Evolutionary conservation across 1,140 invertebrate genomes (phyloP).

Genomic region (Temnothorax nylanderi): DNA sequence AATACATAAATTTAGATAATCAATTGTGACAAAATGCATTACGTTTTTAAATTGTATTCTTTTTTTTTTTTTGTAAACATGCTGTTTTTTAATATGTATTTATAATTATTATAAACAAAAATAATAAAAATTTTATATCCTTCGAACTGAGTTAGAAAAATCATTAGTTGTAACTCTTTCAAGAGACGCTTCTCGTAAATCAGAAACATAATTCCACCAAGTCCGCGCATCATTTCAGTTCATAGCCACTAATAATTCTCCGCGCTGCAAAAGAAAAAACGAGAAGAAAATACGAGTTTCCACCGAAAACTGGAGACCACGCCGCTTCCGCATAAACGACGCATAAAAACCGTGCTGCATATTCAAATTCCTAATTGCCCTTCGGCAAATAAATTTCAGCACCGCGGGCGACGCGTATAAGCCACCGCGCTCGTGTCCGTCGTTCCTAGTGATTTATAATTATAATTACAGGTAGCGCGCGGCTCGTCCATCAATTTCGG

Average conservation of each 20-base stretch:
- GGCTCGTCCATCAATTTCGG: constrained; percentile 79
- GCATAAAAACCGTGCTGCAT: constrained; percentile 60
- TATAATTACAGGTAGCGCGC: constrained; percentile 78
- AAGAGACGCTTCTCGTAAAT: constrained; percentile 10
- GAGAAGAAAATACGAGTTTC: constrained; percentile 43
- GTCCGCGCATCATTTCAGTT: constrained; percentile 27
- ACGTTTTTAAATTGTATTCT: background rate
- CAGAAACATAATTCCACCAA: constrained; percentile 29
- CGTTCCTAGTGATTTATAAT: constrained; percentile 79
- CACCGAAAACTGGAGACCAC: constrained; percentile 25
- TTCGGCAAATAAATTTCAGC: constrained; percentile 71
- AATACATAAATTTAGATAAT: background rate
- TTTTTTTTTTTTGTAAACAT: background rate
- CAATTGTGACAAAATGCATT: background rate
- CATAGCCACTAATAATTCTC: constrained; percentile 50
- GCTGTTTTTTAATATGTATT: background rate
- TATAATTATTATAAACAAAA: background rate
- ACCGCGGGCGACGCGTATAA: constrained; percentile 62
- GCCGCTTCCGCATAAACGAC: constrained; percentile 42
- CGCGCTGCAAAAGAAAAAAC: background rate
- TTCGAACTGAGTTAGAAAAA: background rate
- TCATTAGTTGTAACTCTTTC: background rate
- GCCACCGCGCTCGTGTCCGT: constrained; percentile 42
- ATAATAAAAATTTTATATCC: background rate
- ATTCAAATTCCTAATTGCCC: constrained; percentile 60